Evolutionary conservation across 2,888 invertebrate genomes (phyloP).

Genomic region (Cephus runcator): DNA sequence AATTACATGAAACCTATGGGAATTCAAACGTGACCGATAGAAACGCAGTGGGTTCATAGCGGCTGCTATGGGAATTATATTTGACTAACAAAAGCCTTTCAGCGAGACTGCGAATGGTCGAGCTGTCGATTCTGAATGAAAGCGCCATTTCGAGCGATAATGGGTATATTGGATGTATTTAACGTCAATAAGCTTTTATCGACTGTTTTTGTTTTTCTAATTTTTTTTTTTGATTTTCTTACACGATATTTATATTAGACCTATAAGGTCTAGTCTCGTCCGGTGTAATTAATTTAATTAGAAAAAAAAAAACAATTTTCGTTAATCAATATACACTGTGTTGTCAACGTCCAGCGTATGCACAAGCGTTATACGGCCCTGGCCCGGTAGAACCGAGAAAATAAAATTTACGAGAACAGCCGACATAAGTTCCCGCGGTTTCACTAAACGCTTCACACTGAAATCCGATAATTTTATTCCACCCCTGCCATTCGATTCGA

Average conservation of each 20-base stretch:
- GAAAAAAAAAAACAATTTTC: too few species aligned
- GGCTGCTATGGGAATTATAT: too few species aligned
- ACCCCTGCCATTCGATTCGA: slow-evolving; percentile 13
- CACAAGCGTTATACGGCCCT: background rate
- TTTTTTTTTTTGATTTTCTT: too few species aligned
- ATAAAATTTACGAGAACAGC: background rate
- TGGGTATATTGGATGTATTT: background rate
- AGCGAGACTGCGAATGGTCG: background rate
- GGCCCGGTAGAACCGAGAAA: background rate
- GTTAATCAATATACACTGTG: background rate
- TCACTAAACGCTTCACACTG: slow-evolving; percentile 13
- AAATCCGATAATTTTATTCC: slow-evolving; percentile 22
- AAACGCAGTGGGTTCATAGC: background rate
- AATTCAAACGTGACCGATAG: background rate
- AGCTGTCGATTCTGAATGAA: background rate
- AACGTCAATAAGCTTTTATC: background rate
- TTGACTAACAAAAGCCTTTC: too few species aligned
- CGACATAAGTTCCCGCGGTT: slow-evolving; percentile 11
- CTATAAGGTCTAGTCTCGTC: background rate
- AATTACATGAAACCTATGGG: too few species aligned
- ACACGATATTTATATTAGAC: background rate
- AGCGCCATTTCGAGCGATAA: background rate
- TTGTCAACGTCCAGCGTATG: background rate
- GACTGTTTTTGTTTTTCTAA: background rate
- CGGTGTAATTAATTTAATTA: too few species aligned